Evolutionary conservation across 2,797 vertebrate species (phyloP).

Genomic region (Hozukius guyotensis): DNA sequence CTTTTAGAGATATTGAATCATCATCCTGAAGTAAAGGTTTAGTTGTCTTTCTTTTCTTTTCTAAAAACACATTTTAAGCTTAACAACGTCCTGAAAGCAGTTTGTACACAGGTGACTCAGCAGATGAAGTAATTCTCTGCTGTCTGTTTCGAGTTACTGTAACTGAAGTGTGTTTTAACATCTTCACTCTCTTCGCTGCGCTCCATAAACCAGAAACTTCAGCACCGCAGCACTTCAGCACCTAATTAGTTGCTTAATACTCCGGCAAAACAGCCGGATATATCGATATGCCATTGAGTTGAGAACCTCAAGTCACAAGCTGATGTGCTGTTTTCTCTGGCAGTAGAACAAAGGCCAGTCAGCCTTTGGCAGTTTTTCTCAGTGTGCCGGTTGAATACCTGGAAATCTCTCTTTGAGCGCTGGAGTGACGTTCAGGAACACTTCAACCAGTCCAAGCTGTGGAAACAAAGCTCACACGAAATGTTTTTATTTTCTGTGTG

Average conservation of each 20-base stretch:
- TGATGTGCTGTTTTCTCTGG: conserved; percentile 49
- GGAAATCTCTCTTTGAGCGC: conserved; percentile 47
- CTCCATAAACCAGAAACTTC: conserved; percentile 17
- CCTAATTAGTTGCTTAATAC: conserved; percentile 54
- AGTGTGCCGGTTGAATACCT: conserved; percentile 55
- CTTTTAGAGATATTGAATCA: not conserved
- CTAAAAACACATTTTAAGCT: not conserved
- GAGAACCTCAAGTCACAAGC: conserved; percentile 41
- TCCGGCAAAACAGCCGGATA: conserved; percentile 36
- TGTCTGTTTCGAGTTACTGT: conserved; percentile 6
- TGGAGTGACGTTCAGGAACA: conserved; percentile 53
- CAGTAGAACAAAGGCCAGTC: conserved; percentile 44
- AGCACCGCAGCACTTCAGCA: conserved; percentile 32
- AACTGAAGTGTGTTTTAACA: conserved; percentile 16
- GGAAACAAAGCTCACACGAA: conserved; percentile 15
- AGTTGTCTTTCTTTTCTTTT: not conserved
- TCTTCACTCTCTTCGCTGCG: not conserved
- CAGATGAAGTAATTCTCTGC: conserved; percentile 10
- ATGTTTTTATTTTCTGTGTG: conserved; percentile 7
- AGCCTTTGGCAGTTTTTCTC: not conserved
- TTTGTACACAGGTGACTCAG: not conserved
- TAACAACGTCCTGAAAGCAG: not conserved
- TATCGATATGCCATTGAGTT: conserved; percentile 52
- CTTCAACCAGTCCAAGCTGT: conserved; percentile 21
- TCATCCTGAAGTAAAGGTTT: not conserved